phyloP scores from a whole-genome alignment of 1,140 invertebrate genomes.

The Trissolcus basalis region DNA sequence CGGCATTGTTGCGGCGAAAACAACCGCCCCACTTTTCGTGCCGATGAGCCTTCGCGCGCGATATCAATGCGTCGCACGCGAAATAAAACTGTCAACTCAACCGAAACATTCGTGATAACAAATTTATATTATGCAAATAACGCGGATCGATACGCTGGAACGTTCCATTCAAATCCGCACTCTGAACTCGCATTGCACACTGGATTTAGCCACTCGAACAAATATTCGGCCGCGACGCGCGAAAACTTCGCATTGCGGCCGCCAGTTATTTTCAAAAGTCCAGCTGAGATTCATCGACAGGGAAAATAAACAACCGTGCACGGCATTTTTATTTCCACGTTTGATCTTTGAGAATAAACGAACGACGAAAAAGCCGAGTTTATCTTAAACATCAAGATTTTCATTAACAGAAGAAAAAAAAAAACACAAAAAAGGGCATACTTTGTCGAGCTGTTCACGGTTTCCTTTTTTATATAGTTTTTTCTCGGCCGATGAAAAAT shows the following conservation, averaged over 20 bases:
- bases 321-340: constrained; percentile 1
- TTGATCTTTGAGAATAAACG: constrained; percentile 31
- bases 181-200: constrained; percentile 1
- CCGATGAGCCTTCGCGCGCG: neutral
- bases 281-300: constrained; percentile 27
- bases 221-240: too few relatives aligned
- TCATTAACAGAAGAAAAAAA: neutral
- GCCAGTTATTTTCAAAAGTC: too few relatives aligned
- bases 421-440: constrained; percentile 5
- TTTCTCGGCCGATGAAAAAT: constrained; percentile 26
- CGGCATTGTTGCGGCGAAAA: constrained; percentile 1
- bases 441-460: too few relatives aligned
- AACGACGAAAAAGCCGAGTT: neutral
- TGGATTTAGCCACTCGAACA: constrained; percentile 1
- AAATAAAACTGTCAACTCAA: constrained; percentile 39
- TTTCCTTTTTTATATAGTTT: neutral
- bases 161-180: neutral
- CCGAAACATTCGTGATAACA: constrained; percentile 39
- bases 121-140: constrained; percentile 43
- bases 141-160: constrained; percentile 13
- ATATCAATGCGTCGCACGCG: constrained; percentile 11
- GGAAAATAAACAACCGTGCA: constrained; percentile 20
- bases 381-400: too few relatives aligned
- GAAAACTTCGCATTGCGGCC: too few relatives aligned
- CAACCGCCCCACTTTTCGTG: constrained; percentile 22